These are phyloP conservation scores for Colius striatus DNA, from an alignment of 2,113 vertebrate genomes.

Conservation along the genomic window DNA sequence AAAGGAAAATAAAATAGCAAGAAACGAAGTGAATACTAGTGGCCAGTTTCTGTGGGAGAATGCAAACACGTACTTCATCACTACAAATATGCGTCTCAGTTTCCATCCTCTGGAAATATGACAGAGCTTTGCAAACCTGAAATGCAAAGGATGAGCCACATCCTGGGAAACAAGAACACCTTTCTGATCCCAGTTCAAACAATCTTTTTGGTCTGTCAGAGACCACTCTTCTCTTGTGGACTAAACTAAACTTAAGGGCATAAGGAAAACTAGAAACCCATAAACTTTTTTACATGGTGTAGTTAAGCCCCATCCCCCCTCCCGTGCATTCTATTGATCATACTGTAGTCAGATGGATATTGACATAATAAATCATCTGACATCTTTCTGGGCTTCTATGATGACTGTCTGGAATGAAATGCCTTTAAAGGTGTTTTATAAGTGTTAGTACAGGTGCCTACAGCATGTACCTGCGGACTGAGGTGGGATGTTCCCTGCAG, in stretches of 20 bases:
- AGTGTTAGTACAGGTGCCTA: not conserved
- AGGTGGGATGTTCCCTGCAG: not conserved
- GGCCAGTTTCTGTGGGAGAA: not conserved
- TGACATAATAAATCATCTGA: not conserved
- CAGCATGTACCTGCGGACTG: not conserved
- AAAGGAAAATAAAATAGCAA: not conserved
- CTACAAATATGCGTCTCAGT: not conserved
- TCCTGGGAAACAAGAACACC: not conserved
- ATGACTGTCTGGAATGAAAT: not conserved
- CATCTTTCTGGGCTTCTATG: not conserved
- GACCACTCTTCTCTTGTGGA: not conserved
- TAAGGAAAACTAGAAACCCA: not conserved
- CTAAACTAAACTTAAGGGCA: not conserved
- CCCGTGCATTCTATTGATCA: fast-evolving
- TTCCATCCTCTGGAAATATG: not conserved
- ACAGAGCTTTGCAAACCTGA: not conserved
- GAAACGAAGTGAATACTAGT: not conserved
- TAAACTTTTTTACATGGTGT: not conserved
- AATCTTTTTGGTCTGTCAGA: not conserved
- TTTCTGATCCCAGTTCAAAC: not conserved
- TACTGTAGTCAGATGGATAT: not conserved
- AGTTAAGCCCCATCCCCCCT: not conserved
- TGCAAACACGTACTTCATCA: fast-evolving
- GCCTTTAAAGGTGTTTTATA: not conserved
- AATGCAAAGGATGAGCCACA: not conserved